phyloP scores from a whole-genome alignment of 2,797 vertebrate genomes.

The Melanotaenia maccullochi region DNA sequence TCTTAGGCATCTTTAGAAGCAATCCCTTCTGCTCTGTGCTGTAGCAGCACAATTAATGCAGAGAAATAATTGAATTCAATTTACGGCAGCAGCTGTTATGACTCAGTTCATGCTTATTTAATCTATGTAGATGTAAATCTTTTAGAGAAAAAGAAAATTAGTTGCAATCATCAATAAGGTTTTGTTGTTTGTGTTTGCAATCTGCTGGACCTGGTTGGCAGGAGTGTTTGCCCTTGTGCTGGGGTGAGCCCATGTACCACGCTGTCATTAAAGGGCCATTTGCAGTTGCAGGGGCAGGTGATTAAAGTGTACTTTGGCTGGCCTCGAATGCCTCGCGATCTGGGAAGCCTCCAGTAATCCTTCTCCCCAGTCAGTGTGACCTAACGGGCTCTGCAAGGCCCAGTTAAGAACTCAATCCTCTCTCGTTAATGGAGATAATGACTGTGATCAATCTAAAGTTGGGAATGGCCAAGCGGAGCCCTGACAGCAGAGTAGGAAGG shows the following conservation, averaged over 20 bases:
- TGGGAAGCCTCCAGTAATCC: constrained; percentile 72
- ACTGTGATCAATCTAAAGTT: constrained; percentile 81
- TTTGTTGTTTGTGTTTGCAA: background rate
- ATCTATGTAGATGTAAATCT: background rate
- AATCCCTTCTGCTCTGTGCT: background rate
- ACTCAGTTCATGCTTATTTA: background rate
- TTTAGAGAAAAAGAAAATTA: background rate
- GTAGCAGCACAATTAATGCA: background rate
- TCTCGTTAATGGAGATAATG: constrained; percentile 85
- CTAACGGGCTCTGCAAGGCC: constrained; percentile 69
- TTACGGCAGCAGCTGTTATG: background rate
- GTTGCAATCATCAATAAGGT: background rate
- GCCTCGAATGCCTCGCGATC: constrained; percentile 59
- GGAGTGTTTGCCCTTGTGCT: constrained; percentile 63
- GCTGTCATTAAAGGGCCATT: constrained; percentile 78
- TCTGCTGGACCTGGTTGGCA: constrained; percentile 6
- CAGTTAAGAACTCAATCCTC: constrained; percentile 81
- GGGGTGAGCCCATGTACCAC: constrained; percentile 59
- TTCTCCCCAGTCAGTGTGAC: constrained; percentile 74
- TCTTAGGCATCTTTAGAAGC: background rate
- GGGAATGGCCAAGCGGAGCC: constrained; percentile 48
- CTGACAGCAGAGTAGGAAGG: constrained; percentile 47
- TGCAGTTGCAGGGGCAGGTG: constrained; percentile 74
- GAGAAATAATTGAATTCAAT: background rate
- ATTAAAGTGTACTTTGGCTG: constrained; percentile 77